A percentile compares a stretch with the other conserved stretches of the same genome.
Evolutionary conservation across 2,113 vertebrate genomes (phyloP).

Genomic region (Patagioenas fasciata): DNA sequence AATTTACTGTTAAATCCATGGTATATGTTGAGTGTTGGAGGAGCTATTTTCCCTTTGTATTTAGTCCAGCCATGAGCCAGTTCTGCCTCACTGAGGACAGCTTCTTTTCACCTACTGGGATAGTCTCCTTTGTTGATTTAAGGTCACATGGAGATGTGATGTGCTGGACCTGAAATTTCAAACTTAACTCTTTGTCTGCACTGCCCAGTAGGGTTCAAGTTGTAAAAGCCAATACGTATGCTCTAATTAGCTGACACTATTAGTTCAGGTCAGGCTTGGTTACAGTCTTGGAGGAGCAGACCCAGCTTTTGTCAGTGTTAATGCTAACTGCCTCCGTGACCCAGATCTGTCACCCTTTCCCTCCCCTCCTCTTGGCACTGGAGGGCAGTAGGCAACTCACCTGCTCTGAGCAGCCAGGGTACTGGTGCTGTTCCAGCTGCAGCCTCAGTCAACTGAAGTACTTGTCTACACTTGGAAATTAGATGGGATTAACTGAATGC

Average conservation of each 20-base stretch:
- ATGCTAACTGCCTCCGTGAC: neutral
- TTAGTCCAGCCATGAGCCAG: neutral
- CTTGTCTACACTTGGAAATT: neutral
- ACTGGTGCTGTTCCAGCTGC: neutral
- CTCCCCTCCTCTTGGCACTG: neutral
- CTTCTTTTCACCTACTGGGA: neutral
- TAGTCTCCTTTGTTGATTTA: neutral
- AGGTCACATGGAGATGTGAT: neutral
- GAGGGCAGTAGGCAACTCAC: neutral
- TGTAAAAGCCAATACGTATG: neutral
- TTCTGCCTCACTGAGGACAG: neutral
- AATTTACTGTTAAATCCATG: neutral
- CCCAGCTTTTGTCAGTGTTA: neutral
- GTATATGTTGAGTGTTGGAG: neutral
- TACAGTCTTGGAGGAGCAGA: neutral
- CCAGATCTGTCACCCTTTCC: neutral
- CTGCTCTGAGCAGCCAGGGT: neutral
- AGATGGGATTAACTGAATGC: neutral
- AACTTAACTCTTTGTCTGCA: neutral
- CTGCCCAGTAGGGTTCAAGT: neutral
- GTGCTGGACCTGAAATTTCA: neutral
- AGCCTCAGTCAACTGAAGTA: neutral
- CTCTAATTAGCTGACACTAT: neutral
- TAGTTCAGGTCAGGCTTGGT: neutral
- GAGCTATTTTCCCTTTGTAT: neutral